Evolutionary conservation across 2,113 vertebrate species (phyloP).

Genomic region (Mus spicilegus): DNA sequence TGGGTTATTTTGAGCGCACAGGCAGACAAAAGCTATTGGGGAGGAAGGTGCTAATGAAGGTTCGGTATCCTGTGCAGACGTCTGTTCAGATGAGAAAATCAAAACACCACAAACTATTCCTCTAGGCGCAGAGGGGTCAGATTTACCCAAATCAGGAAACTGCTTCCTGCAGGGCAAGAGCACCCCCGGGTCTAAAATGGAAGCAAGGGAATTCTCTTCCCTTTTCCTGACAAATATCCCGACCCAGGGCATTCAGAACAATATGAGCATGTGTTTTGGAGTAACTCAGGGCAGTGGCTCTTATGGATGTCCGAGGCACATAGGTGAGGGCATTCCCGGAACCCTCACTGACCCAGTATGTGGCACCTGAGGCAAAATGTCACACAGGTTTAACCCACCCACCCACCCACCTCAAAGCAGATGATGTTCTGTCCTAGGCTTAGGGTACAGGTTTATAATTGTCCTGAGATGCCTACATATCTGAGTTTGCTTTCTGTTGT

Average conservation of each 20-base stretch:
- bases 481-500: background rate
- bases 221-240: background rate
- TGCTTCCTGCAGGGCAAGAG: rapidly evolving
- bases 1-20: background rate
- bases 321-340: rapidly evolving
- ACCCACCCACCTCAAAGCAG: background rate
- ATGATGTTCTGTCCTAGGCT: background rate
- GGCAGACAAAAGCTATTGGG: background rate
- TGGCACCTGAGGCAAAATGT: background rate
- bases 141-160: background rate
- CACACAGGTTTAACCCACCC: background rate
- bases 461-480: background rate
- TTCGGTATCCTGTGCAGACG: background rate
- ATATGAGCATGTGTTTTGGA: background rate
- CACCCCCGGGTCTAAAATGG: background rate
- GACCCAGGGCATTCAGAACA: background rate
- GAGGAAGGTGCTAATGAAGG: background rate
- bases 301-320: background rate
- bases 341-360: background rate
- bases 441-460: background rate
- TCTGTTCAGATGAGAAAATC: background rate
- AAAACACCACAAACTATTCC: rapidly evolving
- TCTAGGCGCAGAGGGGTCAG: too few relatives aligned
- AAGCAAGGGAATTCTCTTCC: background rate
- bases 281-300: rapidly evolving